Conservation (phyloP, 2,888 invertebrate genomes). For the Empis livida region DNA sequence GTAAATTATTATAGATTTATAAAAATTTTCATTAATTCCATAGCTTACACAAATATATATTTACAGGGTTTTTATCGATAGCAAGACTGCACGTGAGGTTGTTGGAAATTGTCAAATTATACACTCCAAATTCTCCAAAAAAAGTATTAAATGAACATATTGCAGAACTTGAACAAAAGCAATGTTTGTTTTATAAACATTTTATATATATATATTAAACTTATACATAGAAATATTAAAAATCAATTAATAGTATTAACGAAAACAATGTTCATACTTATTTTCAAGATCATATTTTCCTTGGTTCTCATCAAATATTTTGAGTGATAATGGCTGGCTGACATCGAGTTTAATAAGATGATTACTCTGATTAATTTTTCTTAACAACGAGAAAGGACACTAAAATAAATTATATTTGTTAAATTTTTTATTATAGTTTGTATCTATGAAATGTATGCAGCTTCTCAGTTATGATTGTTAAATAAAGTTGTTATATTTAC, state of each 20-base stretch:
- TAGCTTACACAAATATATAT: constrained; percentile 37
- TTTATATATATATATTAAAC: too few relatives aligned
- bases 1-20: too few relatives aligned
- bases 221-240: too few relatives aligned
- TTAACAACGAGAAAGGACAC: constrained; percentile 51
- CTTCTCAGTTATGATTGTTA: too few relatives aligned
- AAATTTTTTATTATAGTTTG: neutral
- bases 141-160: constrained; percentile 39
- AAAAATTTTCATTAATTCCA: too few relatives aligned
- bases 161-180: constrained; percentile 39
- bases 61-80: constrained; percentile 50
- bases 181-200: too few relatives aligned
- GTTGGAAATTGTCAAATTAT: constrained; percentile 43
- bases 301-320: constrained; percentile 40
- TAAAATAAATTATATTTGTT: constrained; percentile 24
- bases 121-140: constrained; percentile 60
- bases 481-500: too few relatives aligned
- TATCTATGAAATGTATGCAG: too few relatives aligned
- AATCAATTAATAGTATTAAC: too few relatives aligned
- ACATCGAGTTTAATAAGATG: constrained; percentile 40
- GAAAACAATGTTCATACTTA: constrained; percentile 14
- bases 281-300: constrained; percentile 37
- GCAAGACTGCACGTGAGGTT: constrained; percentile 41
- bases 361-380: constrained; percentile 24
- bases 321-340: constrained; percentile 41